phyloP scores from a whole-genome alignment of 92 coral and sea anemone genomes.

The Muricea muricata region DNA sequence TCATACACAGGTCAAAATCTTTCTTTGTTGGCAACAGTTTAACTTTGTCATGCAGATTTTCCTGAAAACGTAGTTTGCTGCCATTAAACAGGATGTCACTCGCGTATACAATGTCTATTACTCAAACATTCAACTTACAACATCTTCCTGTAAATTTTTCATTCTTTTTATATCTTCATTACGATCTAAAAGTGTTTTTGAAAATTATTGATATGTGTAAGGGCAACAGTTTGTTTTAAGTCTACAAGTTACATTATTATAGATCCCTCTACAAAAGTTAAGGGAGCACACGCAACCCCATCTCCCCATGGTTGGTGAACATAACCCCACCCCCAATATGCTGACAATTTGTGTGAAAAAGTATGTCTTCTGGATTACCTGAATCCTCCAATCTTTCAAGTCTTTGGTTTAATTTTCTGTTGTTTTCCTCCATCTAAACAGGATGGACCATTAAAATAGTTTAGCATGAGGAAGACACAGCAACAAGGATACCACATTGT shows the following conservation, averaged over 20 bases:
- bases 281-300: too few relatives aligned
- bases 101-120: too few relatives aligned
- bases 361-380: too few relatives aligned
- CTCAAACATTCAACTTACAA: constrained; percentile 69
- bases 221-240: too few relatives aligned
- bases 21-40: constrained; percentile 88
- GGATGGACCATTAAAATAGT: neutral
- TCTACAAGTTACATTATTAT: too few relatives aligned
- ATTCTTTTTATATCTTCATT: constrained; percentile 84
- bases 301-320: too few relatives aligned
- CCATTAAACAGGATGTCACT: neutral
- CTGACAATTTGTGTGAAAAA: too few relatives aligned
- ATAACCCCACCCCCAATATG: too few relatives aligned
- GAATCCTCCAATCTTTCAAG: constrained; percentile 80
- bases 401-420: constrained; percentile 70
- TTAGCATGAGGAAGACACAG: neutral
- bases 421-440: constrained; percentile 76
- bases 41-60: constrained; percentile 76
- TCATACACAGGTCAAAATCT: constrained; percentile 86
- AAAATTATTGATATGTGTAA: neutral
- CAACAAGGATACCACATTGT: too few relatives aligned
- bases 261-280: too few relatives aligned
- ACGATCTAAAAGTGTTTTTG: constrained; percentile 61
- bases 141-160: constrained; percentile 75
- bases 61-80: constrained; percentile 49